Conservation (phyloP, 23 tunicate species). For the Clavelina lepadiformis region DNA sequence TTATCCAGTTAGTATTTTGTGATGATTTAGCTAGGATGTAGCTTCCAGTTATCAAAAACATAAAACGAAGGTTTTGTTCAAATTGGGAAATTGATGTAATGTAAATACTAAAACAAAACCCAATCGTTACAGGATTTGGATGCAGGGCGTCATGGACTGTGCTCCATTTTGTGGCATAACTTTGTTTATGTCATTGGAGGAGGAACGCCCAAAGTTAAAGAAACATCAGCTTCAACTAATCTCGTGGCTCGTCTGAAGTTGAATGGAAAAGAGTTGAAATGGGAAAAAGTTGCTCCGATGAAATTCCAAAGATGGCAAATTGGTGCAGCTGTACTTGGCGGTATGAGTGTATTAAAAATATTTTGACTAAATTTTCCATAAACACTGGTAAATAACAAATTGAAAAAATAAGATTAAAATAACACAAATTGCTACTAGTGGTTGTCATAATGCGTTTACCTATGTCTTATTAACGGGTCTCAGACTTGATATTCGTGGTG, state of each 20-base stretch:
- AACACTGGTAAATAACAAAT: too few relatives aligned
- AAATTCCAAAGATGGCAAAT: conserved; percentile 8
- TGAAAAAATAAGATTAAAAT: too few relatives aligned
- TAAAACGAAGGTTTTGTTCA: too few relatives aligned
- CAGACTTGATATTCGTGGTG: conserved; percentile 24
- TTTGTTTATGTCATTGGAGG: conserved; percentile 26
- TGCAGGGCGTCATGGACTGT: too few relatives aligned
- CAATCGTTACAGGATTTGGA: too few relatives aligned
- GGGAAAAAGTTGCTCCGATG: conserved; percentile 23
- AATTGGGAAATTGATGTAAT: too few relatives aligned
- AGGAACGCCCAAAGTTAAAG: conserved; percentile 9
- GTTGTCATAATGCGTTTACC: background rate
- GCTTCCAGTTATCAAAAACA: too few relatives aligned
- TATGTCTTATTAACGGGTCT: background rate
- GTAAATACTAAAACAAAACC: too few relatives aligned
- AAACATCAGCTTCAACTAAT: conserved; percentile 4
- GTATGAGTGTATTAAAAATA: too few relatives aligned
- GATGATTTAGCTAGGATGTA: too few relatives aligned
- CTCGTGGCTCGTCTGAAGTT: conserved; percentile 8
- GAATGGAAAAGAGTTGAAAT: background rate
- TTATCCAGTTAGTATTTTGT: too few relatives aligned
- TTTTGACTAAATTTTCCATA: too few relatives aligned
- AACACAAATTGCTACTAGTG: background rate
- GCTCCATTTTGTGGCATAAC: background rate
- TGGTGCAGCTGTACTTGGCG: conserved; percentile 11